These are phyloP conservation scores for Pterostichus niger DNA, from an alignment of 2,888 invertebrate genomes.

Conservation along the genomic window DNA sequence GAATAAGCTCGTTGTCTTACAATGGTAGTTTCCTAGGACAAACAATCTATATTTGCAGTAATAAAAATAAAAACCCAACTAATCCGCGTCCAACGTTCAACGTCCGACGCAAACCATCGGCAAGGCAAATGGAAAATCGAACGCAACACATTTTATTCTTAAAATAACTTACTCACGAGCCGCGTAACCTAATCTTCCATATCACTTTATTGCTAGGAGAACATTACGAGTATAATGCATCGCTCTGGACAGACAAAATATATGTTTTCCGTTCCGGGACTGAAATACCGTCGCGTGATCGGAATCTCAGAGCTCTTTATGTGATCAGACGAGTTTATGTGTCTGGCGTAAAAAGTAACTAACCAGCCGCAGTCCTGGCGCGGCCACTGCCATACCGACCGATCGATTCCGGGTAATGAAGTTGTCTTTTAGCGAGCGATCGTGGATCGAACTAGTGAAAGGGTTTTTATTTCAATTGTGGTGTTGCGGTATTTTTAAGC, in stretches of 20 bases:
- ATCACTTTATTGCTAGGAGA: conserved; percentile 57
- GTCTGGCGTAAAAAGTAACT: conserved; percentile 58
- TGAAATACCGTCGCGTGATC: conserved; percentile 59
- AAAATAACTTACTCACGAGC: conserved; percentile 53
- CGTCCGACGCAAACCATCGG: background rate
- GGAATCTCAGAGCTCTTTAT: conserved; percentile 58
- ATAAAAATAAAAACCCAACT: conserved; percentile 20
- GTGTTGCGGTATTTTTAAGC: conserved; percentile 50
- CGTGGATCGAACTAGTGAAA: conserved; percentile 43
- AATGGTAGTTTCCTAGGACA: background rate
- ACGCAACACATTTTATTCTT: conserved; percentile 56
- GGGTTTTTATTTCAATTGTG: conserved; percentile 47
- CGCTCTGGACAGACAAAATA: conserved; percentile 46
- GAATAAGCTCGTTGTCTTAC: background rate
- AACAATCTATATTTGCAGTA: conserved; percentile 50
- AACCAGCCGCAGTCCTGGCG: background rate
- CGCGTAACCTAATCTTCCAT: conserved; percentile 59
- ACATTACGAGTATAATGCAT: conserved; percentile 62
- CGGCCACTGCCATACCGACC: background rate
- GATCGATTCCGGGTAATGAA: conserved; percentile 29
- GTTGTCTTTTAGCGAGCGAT: conserved; percentile 33
- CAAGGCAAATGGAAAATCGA: conserved; percentile 48
- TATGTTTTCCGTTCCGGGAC: conserved; percentile 52
- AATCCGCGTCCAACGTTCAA: background rate
- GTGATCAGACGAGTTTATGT: conserved; percentile 61